phyloP scores from a whole-genome alignment of 2,888 invertebrate genomes.

The Yponomeuta plumbellus region DNA sequence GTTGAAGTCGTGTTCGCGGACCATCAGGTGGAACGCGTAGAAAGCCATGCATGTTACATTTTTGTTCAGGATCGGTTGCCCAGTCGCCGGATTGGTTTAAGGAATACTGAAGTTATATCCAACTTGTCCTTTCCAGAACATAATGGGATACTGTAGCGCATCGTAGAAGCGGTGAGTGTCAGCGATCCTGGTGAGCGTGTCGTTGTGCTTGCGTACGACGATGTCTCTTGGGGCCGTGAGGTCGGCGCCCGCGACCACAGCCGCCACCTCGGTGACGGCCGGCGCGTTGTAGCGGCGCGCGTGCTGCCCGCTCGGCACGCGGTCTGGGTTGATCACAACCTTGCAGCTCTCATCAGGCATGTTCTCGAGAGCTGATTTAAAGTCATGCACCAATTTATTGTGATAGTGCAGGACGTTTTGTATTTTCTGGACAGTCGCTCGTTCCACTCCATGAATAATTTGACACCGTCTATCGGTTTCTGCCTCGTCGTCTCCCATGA shows the following conservation, averaged over 20 bases:
- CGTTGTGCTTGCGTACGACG: conserved; percentile 21
- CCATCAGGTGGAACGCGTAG: conserved; percentile 32
- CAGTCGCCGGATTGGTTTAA: conserved; percentile 26
- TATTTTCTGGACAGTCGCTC: conserved; percentile 30
- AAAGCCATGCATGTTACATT: conserved; percentile 29
- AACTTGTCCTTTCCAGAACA: conserved; percentile 35
- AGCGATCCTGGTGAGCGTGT: conserved; percentile 29
- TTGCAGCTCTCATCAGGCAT: conserved; percentile 31
- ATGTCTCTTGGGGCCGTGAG: conserved; percentile 26
- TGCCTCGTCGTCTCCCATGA: conserved; percentile 31
- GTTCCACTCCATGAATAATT: conserved; percentile 28
- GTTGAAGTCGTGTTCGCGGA: conserved; percentile 23
- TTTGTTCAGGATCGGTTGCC: conserved; percentile 23
- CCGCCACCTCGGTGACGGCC: conserved; percentile 31
- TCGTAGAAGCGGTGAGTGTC: conserved; percentile 40
- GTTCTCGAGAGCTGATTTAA: conserved; percentile 33
- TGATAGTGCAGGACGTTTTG: conserved; percentile 30
- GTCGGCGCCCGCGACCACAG: conserved; percentile 30
- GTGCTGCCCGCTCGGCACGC: conserved; percentile 33
- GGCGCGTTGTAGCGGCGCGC: conserved; percentile 32
- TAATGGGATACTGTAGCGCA: conserved; percentile 42
- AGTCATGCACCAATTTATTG: conserved; percentile 30
- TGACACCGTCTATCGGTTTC: conserved; percentile 28
- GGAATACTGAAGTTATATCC: conserved; percentile 34
- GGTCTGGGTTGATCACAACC: conserved; percentile 33